Percentiles rank a stretch among this genome's conserved stretches.
phyloP scores from a whole-genome alignment of 2,888 invertebrate genomes.

The Allolobophora icterica region DNA sequence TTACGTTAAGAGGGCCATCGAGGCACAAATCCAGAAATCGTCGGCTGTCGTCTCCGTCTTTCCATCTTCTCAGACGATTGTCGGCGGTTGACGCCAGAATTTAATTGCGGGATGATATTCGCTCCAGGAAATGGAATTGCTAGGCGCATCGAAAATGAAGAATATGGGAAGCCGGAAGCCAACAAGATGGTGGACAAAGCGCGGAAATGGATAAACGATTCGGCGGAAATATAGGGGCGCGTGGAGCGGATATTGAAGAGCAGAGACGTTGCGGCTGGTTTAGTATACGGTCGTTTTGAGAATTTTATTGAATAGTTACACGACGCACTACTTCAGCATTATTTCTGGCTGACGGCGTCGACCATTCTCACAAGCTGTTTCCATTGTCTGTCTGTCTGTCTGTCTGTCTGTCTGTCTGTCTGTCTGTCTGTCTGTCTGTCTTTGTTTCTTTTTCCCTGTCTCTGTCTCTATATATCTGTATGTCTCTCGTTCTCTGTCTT shows the following conservation, averaged over 20 bases:
- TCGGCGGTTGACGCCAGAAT: not conserved
- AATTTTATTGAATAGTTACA: not conserved
- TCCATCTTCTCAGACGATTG: not conserved
- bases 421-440: not conserved
- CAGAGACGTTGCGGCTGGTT: not conserved
- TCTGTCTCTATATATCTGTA: not conserved
- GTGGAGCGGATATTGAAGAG: slow-evolving; percentile 3
- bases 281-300: not conserved
- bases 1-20: slow-evolving; percentile 8
- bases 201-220: slow-evolving; percentile 5
- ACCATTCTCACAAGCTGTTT: not conserved
- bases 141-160: not conserved
- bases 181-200: not conserved
- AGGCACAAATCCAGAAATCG: not conserved
- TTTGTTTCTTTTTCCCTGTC: not conserved
- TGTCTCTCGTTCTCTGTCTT: not conserved
- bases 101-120: slow-evolving; percentile 17
- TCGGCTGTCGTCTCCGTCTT: not conserved
- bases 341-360: not conserved
- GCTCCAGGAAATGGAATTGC: slow-evolving; percentile 8
- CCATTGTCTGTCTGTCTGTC: not conserved
- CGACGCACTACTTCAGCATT: not conserved
- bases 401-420: not conserved
- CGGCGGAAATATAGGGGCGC: not conserved
- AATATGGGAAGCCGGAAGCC: not conserved